Base-by-base conservation (phyloP, 1,140 invertebrate genomes). In the Bombyx mandarina region DNA sequence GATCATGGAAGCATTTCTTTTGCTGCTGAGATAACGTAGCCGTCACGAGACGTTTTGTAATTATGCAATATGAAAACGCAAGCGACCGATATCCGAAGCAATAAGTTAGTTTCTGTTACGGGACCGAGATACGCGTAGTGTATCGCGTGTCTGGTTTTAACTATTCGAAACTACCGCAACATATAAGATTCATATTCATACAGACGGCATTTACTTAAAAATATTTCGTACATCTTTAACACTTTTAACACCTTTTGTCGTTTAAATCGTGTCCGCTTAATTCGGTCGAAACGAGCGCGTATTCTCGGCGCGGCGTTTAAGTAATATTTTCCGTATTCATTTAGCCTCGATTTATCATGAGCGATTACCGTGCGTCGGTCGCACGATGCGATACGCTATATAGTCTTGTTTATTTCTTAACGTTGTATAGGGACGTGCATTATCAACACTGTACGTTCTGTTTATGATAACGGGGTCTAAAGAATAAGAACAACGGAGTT, bases 21-120 rank as follows among this genome's bases (percentile, higher is more conserved):
- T 63, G 70, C 69, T 67, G 82, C 79, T 80, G 77, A 80, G 81
- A 79, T 81, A 82, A 76, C 67, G 69, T 58, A 62, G 69, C 58
- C 75, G 73, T 82, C 79, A 82, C 82, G 80, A 77, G 80, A 77
- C 73, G 73, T 66, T 60, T 67, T 69, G 67, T 66, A 62, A 73
- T 82, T 83, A 83, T 83, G 75, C 77, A 86, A 85, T 60, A 66
- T 55, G 54, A 55, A 35, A 65, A 65, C 67, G 61, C 59, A 64
- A 58, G 67, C 62, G 52, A 51, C 59, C 62, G 60, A 58, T 69
- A 62, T 66, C 65, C 56, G 57, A 59, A 43, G 47, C 53, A 48
- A 22, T 58, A 26, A 9, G 51, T 45, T 49, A 45, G 45, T 57
- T 66, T 68, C 63, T 62, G 66, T 52, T 52, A 57, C 68, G 65